Conservation (phyloP, 2,797 vertebrate genomes). For the Telmatherina bonti region DNA sequence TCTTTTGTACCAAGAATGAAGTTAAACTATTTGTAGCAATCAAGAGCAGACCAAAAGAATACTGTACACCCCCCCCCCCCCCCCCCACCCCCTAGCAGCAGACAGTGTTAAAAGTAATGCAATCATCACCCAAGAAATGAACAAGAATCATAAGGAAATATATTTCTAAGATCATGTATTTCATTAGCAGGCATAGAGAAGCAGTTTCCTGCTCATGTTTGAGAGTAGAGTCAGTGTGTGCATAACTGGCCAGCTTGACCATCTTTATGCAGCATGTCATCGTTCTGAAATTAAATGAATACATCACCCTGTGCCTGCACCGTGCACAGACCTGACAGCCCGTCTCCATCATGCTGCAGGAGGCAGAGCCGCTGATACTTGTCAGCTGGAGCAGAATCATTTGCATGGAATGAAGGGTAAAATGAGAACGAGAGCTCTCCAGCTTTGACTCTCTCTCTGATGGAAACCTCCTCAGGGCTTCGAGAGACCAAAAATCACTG, state of each 20-base stretch:
- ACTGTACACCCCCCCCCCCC: too few species aligned
- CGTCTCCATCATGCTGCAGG: constrained; percentile 56
- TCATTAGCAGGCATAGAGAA: constrained; percentile 29
- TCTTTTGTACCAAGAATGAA: neutral
- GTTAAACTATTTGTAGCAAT: neutral
- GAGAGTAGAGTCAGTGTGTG: neutral
- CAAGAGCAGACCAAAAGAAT: neutral
- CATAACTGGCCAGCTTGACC: neutral
- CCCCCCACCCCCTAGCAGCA: constrained; percentile 44
- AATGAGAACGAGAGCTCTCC: constrained; percentile 59
- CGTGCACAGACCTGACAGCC: constrained; percentile 56
- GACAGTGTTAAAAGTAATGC: constrained; percentile 53
- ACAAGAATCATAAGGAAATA: constrained; percentile 46
- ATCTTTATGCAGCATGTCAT: constrained; percentile 52
- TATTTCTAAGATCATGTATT: constrained; percentile 42
- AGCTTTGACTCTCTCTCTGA: constrained; percentile 45
- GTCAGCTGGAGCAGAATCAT: constrained; percentile 65
- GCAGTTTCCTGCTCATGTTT: neutral
- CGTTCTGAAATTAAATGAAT: constrained; percentile 66
- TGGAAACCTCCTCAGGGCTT: constrained; percentile 54
- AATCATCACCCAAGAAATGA: constrained; percentile 69
- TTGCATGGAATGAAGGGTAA: constrained; percentile 57
- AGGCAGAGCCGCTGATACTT: constrained; percentile 47
- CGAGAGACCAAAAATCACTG: constrained; percentile 49
- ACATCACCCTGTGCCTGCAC: constrained; percentile 56